These are phyloP conservation scores for Artibeus lituratus DNA, from an alignment of 2,797 vertebrate species.

Conservation along the genomic window DNA sequence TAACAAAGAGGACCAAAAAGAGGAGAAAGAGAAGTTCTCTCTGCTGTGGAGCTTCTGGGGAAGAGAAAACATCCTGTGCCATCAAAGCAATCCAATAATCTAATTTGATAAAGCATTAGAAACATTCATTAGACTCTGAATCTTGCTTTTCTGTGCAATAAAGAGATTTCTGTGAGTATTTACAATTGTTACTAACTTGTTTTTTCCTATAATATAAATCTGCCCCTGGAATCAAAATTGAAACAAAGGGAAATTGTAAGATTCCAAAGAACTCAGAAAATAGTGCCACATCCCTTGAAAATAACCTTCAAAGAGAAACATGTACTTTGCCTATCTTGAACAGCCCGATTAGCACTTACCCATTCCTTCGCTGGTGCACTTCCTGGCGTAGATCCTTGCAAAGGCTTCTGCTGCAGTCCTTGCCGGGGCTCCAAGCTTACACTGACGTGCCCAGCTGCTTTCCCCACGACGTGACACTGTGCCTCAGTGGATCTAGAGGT, in stretches of 20 bases:
- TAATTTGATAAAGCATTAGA: constrained; percentile 29
- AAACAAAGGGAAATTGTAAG: constrained; percentile 32
- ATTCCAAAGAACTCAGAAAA: constrained; percentile 16
- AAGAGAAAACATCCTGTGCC: neutral
- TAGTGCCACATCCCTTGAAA: neutral
- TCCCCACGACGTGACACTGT: neutral
- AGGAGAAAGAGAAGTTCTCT: neutral
- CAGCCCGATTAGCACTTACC: neutral
- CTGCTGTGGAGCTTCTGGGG: neutral
- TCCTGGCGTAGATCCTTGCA: neutral
- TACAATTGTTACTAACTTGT: neutral
- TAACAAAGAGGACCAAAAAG: neutral
- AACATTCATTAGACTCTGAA: neutral
- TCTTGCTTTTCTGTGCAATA: neutral
- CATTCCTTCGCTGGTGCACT: neutral
- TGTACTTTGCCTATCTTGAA: neutral
- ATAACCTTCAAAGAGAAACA: constrained; percentile 17
- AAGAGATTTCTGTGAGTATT: constrained; percentile 23
- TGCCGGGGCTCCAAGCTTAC: neutral
- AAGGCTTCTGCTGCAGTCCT: neutral
- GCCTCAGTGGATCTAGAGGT: neutral
- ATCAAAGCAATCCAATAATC: neutral
- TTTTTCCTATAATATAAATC: neutral
- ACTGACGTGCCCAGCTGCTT: neutral
- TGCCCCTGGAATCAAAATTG: constrained; percentile 38